Percentiles rank a stretch among this genome's conserved stretches.
phyloP scores from a whole-genome alignment of 64 coral and sea anemone genomes.

The Montipora cactus region DNA sequence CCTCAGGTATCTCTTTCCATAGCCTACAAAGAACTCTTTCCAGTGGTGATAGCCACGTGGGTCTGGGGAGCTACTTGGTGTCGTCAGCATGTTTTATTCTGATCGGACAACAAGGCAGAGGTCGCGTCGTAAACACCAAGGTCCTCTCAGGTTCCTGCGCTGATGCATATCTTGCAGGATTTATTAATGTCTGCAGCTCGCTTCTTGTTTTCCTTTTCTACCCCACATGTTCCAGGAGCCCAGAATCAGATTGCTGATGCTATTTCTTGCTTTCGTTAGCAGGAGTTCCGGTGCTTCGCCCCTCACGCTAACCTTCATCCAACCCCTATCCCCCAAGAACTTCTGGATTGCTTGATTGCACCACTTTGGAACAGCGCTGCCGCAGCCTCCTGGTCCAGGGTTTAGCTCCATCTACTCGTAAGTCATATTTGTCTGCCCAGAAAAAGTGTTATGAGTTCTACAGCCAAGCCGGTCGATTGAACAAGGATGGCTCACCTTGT shows the following conservation, averaged over 20 bases:
- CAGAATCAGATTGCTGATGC: constrained; percentile 31
- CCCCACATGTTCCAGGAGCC: constrained; percentile 18
- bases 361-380: constrained; percentile 9
- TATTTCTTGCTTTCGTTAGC: constrained; percentile 7
- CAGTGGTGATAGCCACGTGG: constrained; percentile 1
- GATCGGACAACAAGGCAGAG: constrained; percentile 16
- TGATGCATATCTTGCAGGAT: constrained; percentile 27
- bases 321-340: neutral
- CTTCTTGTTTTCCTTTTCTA: neutral
- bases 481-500: too few relatives aligned
- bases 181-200: neutral
- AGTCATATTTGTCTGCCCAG: neutral
- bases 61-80: neutral
- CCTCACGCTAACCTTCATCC: neutral
- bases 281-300: neutral
- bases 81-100: neutral
- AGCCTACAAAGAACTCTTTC: constrained; percentile 9
- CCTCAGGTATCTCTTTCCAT: neutral
- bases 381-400: neutral
- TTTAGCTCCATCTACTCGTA: neutral
- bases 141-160: neutral
- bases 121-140: constrained; percentile 3
- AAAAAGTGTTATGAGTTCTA: too few relatives aligned
- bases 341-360: neutral
- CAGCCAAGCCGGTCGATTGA: too few relatives aligned